Conservation (phyloP, 2,113 vertebrate genomes). For the Tupaia tana region DNA sequence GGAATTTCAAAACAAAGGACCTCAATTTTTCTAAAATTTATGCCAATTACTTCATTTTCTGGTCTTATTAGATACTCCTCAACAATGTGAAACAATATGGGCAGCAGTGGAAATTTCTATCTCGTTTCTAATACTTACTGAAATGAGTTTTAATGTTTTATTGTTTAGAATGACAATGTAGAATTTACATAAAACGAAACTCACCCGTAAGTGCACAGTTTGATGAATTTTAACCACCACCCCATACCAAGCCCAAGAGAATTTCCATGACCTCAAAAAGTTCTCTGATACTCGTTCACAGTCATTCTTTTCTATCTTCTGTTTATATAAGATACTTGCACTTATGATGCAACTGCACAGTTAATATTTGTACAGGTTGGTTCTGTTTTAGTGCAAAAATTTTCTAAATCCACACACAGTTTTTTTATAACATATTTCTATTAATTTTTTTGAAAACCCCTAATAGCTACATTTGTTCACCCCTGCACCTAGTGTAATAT, state of each 20-base stretch:
- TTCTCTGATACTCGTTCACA: neutral
- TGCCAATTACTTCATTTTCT: neutral
- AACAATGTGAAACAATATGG: neutral
- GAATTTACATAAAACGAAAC: neutral
- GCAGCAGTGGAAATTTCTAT: neutral
- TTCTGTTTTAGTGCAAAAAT: neutral
- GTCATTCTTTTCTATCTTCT: neutral
- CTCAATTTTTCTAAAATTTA: constrained; percentile 10
- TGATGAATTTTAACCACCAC: neutral
- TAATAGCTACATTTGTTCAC: too few relatives aligned
- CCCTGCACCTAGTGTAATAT: neutral
- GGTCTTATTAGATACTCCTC: neutral
- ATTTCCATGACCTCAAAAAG: neutral
- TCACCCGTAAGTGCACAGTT: neutral
- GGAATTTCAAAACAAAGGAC: constrained; percentile 25
- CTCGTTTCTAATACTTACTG: neutral
- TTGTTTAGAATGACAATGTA: neutral
- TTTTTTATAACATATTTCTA: too few relatives aligned
- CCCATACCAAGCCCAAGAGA: neutral
- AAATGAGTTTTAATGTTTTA: neutral
- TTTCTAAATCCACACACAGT: too few relatives aligned
- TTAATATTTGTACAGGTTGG: neutral
- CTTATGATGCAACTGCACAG: neutral
- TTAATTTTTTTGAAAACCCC: too few relatives aligned
- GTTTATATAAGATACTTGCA: constrained; percentile 1